phyloP scores from a whole-genome alignment of 2,888 invertebrate species.

The Schizotus pectinicornis region DNA sequence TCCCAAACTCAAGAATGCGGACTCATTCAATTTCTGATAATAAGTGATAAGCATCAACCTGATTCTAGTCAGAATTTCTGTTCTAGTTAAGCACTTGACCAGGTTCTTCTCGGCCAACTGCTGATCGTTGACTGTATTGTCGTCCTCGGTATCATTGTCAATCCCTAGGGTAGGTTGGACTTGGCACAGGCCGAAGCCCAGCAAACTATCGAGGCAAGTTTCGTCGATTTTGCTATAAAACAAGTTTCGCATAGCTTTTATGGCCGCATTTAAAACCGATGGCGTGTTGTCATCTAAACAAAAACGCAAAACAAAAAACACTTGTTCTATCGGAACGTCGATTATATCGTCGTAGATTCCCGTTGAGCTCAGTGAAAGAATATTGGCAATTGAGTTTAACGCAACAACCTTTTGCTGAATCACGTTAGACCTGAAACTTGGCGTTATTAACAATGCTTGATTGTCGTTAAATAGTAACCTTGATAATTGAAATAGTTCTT shows the following conservation, averaged over 20 bases:
- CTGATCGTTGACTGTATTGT: constrained; percentile 80
- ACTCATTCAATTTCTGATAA: too few species aligned
- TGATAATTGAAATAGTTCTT: constrained; percentile 84
- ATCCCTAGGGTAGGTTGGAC: constrained; percentile 65
- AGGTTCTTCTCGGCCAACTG: constrained; percentile 86
- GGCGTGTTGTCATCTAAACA: constrained; percentile 84
- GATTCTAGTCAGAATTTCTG: constrained; percentile 78
- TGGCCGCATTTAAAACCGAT: constrained; percentile 74
- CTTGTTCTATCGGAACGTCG: constrained; percentile 77
- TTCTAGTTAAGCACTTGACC: constrained; percentile 73
- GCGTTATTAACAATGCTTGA: constrained; percentile 7
- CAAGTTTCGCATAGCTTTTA: constrained; percentile 77
- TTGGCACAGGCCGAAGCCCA: constrained; percentile 70
- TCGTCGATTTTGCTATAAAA: constrained; percentile 82
- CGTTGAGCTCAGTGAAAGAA: constrained; percentile 72
- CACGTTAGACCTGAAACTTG: constrained; percentile 67
- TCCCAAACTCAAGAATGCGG: too few species aligned
- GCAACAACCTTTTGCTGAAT: constrained; percentile 85
- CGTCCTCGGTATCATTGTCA: constrained; percentile 58
- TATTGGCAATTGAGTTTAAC: constrained; percentile 78
- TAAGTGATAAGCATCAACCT: constrained; percentile 53
- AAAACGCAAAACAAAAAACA: constrained; percentile 81
- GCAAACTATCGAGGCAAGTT: constrained; percentile 70
- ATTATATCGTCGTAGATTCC: constrained; percentile 81
- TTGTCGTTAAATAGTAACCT: constrained; percentile 34